Evolutionary conservation across 2,113 vertebrate genomes (phyloP), one percentile per base, ranked within the genome.

Genomic region (Hucho hucho): DNA sequence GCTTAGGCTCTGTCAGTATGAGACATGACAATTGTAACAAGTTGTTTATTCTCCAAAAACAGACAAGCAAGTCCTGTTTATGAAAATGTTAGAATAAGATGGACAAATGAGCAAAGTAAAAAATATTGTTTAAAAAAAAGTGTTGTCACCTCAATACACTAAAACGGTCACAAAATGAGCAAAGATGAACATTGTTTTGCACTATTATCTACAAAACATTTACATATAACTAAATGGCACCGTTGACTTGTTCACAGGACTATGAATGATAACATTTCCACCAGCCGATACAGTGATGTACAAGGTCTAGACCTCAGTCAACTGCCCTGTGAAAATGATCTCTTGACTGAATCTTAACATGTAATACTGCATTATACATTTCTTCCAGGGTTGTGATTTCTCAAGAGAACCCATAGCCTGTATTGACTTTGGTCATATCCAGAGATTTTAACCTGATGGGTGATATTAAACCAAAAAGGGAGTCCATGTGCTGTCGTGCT

Each of bases 41-140:
- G 67, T 84, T 74, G 69, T 89, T 92, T 91, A 91, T 89, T 92
- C 6, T 89, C 79, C 79, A 87, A 90, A 59, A 92, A 88, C 73
- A 32, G 64, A 87, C 80, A 75, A 86, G 85, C 85, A 84, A 88
- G 77, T 90, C 75, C 71, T 46, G 59, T 22, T 58, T 63, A 72
- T 80, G 72, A 81, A 84, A 81, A 86, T 81, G 85, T 80, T 65
- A 82, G 77, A 78, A 78, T 37, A 82, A 83, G 77, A 81, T 72
- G 71, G 28, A 87, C 79, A 72, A 80, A 75, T 72, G 73, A 76
- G 7, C 53, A 79, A 85, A 78, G 43, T 2, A 83, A 76, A 72
- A 37, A 7, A 43, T 1, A 43, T 43, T 47, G 26, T 63, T 18
- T 83, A 78, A 72, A 80, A 68, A 28, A 74, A 14, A 74, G 79